Base-by-base conservation (phyloP, 37 sponge, comb jelly and placozoan species). In the Beroe forskalii region DNA sequence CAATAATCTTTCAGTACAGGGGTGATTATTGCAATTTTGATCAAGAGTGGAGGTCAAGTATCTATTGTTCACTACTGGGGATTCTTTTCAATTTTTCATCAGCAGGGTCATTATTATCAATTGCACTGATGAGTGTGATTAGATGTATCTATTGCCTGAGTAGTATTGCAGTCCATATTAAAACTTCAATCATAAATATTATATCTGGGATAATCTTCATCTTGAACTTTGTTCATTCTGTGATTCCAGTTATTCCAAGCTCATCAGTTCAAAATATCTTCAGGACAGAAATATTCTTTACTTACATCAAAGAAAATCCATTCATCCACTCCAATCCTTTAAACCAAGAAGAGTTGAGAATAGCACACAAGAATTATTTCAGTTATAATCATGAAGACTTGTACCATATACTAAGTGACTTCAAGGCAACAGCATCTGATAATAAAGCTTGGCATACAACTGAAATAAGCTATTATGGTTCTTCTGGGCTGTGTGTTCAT, bases 401-500 rank as follows among this genome's bases (percentile, higher is more conserved):
- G 17, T 69, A 32, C 32, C 1, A 1, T 2, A 69, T 14, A 1
- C 28, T 69, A 2, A 17, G 32, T 4, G 12, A 69, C 4, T 17
- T 69, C 38, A 69, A 69, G 19, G 32, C 4, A 2, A 80, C 35
- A 42, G 42, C 86, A 23, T 80, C 86, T 23, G 30, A 80, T 4
- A 22, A 17, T 0, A 24, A 1, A 42, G 1, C 42, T 23, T 80
- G 40, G 14, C 48, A 80, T 4, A 24, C n/a, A 1, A 80, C 3
- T 28, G 55, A 44, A n/a, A 80, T 80, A 4, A 48, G 86, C 2
- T 80, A 80, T 25, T 80, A 80, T 80, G 86, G 86, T 1, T 42
- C 2, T 27, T 42, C 30, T 28, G 30, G 28, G 1, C 14, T 80
- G 86, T 80, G 86, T 42, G 40, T 43, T 0, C 55, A 41, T 24